Conservation (phyloP, 2,113 vertebrate species). For the Antechinus stuartii region DNA sequence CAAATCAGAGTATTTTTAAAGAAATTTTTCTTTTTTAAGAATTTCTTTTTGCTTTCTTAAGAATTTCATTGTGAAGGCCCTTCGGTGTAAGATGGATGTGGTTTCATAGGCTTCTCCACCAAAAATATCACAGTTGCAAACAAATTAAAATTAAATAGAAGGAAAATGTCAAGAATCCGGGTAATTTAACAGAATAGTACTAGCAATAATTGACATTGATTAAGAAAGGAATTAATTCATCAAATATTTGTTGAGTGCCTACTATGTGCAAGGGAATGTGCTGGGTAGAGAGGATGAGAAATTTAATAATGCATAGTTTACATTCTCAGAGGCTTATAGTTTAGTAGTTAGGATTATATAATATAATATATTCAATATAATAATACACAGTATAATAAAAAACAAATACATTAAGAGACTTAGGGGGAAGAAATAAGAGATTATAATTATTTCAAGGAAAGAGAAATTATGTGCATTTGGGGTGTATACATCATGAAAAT, state of each 20-base stretch:
- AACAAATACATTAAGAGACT: not conserved
- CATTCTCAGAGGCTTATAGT: not conserved
- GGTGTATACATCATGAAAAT: not conserved
- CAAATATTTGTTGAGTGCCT: not conserved
- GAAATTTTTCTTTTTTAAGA: too few relatives aligned
- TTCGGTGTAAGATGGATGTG: not conserved
- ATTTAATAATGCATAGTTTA: not conserved
- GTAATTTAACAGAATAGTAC: conserved; percentile 49
- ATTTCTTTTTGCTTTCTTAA: not conserved
- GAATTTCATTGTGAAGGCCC: not conserved
- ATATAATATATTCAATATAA: too few relatives aligned
- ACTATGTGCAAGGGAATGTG: not conserved
- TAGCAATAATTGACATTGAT: not conserved
- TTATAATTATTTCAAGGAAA: not conserved
- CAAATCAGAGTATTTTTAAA: not conserved
- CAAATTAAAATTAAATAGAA: not conserved
- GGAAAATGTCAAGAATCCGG: not conserved
- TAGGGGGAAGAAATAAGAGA: not conserved
- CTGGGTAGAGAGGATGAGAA: not conserved
- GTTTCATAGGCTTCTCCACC: not conserved
- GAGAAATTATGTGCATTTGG: not conserved
- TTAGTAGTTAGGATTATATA: not conserved
- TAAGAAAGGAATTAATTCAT: not conserved
- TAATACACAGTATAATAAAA: not conserved
- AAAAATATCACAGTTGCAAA: not conserved